A percentile compares a stretch with the other conserved stretches of the same genome.
Conservation (phyloP, 2,113 vertebrate genomes). For the Pseudolaguvia tuberculata region DNA sequence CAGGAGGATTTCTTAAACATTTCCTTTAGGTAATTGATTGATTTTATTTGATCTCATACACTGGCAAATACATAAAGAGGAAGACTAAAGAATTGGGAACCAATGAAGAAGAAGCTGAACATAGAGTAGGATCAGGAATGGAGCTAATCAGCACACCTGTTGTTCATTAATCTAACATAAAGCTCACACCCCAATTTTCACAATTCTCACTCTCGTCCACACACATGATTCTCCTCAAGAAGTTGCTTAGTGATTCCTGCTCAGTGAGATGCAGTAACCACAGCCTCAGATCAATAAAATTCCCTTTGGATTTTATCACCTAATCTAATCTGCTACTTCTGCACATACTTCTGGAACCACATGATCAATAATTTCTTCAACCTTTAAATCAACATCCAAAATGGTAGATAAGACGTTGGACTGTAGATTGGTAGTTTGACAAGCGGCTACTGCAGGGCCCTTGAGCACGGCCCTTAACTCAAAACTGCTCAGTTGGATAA, state of each 20-base stretch:
- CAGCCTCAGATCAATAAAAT: slow-evolving; percentile 43
- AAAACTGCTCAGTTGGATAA: too few relatives aligned
- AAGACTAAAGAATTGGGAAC: slow-evolving; percentile 35
- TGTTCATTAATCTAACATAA: slow-evolving; percentile 77
- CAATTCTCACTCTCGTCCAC: slow-evolving; percentile 66
- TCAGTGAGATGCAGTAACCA: slow-evolving; percentile 40
- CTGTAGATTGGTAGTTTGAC: too few relatives aligned
- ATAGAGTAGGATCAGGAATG: slow-evolving; percentile 52
- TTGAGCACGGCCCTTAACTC: too few relatives aligned
- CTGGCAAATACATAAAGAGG: background rate
- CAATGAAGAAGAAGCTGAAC: slow-evolving; percentile 28
- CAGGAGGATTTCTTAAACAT: too few relatives aligned
- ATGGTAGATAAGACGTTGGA: background rate
- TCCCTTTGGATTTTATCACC: slow-evolving; percentile 55
- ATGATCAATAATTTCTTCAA: background rate
- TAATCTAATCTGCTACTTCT: slow-evolving; percentile 33
- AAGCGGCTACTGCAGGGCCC: too few relatives aligned
- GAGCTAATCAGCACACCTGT: slow-evolving; percentile 71
- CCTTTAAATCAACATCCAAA: background rate
- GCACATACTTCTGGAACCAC: background rate
- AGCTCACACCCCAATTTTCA: slow-evolving; percentile 76
- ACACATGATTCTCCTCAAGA: slow-evolving; percentile 36
- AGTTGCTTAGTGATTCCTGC: slow-evolving; percentile 32
- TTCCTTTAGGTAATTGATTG: too few relatives aligned
- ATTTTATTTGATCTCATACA: too few relatives aligned